Evolutionary conservation across 2,797 vertebrate genomes (phyloP), one percentile per base, ranked within the genome.

Genomic region (Kryptolebias ocellatus): DNA sequence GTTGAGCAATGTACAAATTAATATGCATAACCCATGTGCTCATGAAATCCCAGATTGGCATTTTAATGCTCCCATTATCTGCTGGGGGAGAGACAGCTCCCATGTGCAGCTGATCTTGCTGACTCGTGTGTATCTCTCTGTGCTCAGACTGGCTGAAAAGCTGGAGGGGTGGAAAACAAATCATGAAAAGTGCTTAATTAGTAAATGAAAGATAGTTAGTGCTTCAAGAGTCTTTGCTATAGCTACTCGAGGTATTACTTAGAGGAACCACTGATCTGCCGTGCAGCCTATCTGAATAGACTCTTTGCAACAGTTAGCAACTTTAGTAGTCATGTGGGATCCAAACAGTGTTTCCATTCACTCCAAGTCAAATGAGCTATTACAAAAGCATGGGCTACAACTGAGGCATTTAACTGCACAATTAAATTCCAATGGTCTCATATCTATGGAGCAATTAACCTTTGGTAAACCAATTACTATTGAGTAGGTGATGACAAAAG

Each of bases 391-490:
- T 10, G 69, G 78, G 78, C 84, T 80, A 82, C 81, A 80, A 80
- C 77, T 54, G 64, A 79, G 82, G 80, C 88, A 67, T 92, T 94
- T 94, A 93, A 93, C 87, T 80, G 92, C 84, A 87, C 89, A 89
- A 92, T 94, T 93, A 93, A 93, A 92, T 85, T 89, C 81, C 88
- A 92, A 90, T 88, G 80, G 91, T 73, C 72, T 76, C 69, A 82
- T 90, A 89, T 92, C 90, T 89, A 87, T 90, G 84, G 86, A 91
- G 90, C 90, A 91, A 92, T 94, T 94, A 94, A 94, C 93, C 93
- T 94, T 93, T 93, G 92, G 86, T 93, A 93, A 94, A 91, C 84
- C 92, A 92, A 94, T 93, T 92, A 92, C 91, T 92, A 92, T 93
- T 93, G 89, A 92, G 90, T 89, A 73, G 69, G 76, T 85, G 85